Conservation (phyloP, 1,140 invertebrate genomes). For the Aphidius gifuensis region DNA sequence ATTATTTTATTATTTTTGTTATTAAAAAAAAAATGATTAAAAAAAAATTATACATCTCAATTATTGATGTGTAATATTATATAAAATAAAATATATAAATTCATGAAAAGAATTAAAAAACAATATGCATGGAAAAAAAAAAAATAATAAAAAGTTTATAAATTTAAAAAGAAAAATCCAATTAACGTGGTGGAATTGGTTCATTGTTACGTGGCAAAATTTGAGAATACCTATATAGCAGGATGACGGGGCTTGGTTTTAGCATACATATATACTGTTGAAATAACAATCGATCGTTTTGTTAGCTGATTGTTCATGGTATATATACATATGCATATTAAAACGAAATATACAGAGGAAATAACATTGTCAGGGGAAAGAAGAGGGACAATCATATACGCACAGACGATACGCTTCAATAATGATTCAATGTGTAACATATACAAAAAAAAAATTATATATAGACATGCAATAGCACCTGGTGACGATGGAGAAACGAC, state of each 20-base stretch:
- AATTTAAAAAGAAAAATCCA: slow-evolving; percentile 22
- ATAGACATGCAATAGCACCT: no score
- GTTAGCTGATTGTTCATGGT: slow-evolving; percentile 23
- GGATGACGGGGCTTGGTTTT: slow-evolving; percentile 27
- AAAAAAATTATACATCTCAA: neutral
- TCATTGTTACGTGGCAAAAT: slow-evolving; percentile 27
- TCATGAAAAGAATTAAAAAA: neutral
- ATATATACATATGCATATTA: slow-evolving; percentile 19
- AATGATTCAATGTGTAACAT: slow-evolving; percentile 9
- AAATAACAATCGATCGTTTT: slow-evolving; percentile 27
- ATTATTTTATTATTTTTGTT: neutral
- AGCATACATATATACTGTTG: slow-evolving; percentile 20
- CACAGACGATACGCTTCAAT: slow-evolving; percentile 14
- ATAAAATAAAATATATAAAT: no score
- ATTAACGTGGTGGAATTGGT: slow-evolving; percentile 26
- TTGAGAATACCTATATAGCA: slow-evolving; percentile 17
- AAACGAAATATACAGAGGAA: slow-evolving; percentile 19
- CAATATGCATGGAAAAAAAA: neutral
- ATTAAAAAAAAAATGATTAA: neutral
- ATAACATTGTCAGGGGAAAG: slow-evolving; percentile 2
- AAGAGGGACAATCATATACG: slow-evolving; percentile 3
- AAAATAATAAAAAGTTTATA: no score
- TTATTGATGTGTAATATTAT: no score
- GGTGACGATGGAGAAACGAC: no score
- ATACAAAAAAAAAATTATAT: slow-evolving; percentile 2